These are phyloP conservation scores for Sarcophaga variegata DNA, from an alignment of 2,888 invertebrate species.

Conservation along the genomic window DNA sequence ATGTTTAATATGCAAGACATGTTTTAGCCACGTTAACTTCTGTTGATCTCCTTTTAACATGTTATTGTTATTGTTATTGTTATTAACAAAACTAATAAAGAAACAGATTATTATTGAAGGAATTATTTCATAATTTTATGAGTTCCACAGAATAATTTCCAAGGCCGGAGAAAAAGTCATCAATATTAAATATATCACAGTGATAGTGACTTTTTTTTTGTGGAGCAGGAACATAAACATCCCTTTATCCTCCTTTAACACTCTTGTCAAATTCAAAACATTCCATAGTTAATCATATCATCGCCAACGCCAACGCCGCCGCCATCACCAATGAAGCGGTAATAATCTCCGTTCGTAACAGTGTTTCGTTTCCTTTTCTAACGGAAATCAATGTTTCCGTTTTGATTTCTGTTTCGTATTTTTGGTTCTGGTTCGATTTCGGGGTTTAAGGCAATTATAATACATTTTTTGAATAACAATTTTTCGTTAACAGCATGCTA, in stretches of 20 bases:
- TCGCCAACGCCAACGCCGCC: slow-evolving; percentile 55
- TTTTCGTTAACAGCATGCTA: slow-evolving; percentile 36
- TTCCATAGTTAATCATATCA: slow-evolving; percentile 77
- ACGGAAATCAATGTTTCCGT: slow-evolving; percentile 70
- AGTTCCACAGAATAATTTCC: slow-evolving; percentile 18
- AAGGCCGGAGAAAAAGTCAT: not conserved
- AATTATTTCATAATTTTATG: slow-evolving; percentile 27
- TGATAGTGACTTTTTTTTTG: not conserved
- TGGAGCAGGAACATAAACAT: too few species aligned
- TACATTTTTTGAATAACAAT: slow-evolving; percentile 74
- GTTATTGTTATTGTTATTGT: not conserved
- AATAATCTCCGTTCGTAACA: slow-evolving; percentile 75
- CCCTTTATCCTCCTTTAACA: not conserved
- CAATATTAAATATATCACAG: not conserved
- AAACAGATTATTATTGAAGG: not conserved
- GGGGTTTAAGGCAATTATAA: slow-evolving; percentile 70
- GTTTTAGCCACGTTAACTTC: not conserved
- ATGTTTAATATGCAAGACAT: not conserved
- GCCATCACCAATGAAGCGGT: slow-evolving; percentile 76
- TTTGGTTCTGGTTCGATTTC: slow-evolving; percentile 52
- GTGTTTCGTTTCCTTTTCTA: slow-evolving; percentile 64
- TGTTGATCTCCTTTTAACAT: not conserved
- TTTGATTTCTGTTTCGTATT: slow-evolving; percentile 52
- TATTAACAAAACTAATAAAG: not conserved
- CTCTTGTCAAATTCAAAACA: not conserved